Base-by-base conservation (phyloP, 2,888 invertebrate genomes). In the Scrobipalpa atriplicella region DNA sequence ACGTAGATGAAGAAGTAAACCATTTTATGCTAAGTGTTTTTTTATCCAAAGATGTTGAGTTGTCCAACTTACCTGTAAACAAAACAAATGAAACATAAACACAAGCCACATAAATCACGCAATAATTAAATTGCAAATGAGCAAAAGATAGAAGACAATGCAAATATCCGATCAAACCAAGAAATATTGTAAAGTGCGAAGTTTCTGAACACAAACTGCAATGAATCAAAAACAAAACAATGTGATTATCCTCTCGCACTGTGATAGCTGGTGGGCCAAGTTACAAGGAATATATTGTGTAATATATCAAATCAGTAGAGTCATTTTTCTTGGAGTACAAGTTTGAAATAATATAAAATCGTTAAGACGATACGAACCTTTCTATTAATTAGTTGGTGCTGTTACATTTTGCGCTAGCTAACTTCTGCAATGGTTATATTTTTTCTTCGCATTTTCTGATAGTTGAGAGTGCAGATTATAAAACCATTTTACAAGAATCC, bases 181-280 rank as follows among this genome's bases (percentile, higher is more conserved):
- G 88, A 86, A 87, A 85, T 81, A 83, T 81, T 83, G 86, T 64
- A 86, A 85, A 89, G 87, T 86, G 85, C 83, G 71, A 88, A 89
- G 80, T 88, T 87, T 83, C 81, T 79, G 84, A 82, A 81, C 79
- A 85, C 84, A 80, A 84, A 86, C 84, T 82, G 89, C 90, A 89
- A 91, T 91, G 90, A 90, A 92, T 92, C 90, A 90, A 89, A 87
- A 87, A 90, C 90, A 88, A 90, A 90, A 89, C 90, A 91, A 89
- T 88, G 85, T 85, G 91, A 91, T 92, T 89, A 92, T 91, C 90
- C 90, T 80, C 84, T 79, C 79, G 87, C 81, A 82, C 84, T 85
- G 84, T 83, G 81, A 78, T 75, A 68, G 74, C 61, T 70, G 52
- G 71, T 63, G 73, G 78, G 64, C 0, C 67, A 72, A 78, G 74